These are phyloP conservation scores for Ericerus pela DNA, from an alignment of 1,140 invertebrate genomes.

Conservation along the genomic window DNA sequence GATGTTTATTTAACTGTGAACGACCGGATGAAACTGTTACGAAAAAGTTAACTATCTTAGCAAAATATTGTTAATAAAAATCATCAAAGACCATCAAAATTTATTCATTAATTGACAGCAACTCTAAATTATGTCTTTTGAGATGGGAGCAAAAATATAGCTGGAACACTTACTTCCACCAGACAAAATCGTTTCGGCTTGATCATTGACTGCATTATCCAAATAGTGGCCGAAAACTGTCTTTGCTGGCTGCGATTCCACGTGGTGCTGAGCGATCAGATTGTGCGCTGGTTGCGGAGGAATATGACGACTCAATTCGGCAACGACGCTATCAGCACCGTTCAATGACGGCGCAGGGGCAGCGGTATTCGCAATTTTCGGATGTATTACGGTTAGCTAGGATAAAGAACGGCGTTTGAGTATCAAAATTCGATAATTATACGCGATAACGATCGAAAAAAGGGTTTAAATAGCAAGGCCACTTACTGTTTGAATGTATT, in stretches of 20 bases:
- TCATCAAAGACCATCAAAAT: no score
- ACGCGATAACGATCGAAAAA: not conserved
- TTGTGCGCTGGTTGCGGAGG: slow-evolving; percentile 37
- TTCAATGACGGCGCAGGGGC: slow-evolving; percentile 1
- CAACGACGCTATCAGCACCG: not conserved
- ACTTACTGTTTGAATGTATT: slow-evolving; percentile 79
- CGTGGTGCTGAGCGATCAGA: slow-evolving; percentile 42
- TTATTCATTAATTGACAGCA: no score
- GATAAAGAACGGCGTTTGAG: slow-evolving; percentile 19
- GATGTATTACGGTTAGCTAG: slow-evolving; percentile 63
- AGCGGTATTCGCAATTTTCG: slow-evolving; percentile 33
- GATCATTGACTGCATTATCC: slow-evolving; percentile 24
- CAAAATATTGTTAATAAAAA: no score
- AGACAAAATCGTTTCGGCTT: slow-evolving; percentile 26
- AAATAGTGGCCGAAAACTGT: slow-evolving; percentile 31
- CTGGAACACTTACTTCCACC: slow-evolving; percentile 28
- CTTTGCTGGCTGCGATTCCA: slow-evolving; percentile 35
- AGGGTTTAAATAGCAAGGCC: not conserved
- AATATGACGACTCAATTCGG: slow-evolving; percentile 14
- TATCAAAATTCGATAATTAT: not conserved
- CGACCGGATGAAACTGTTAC: no score
- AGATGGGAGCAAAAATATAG: no score
- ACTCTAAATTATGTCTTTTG: no score
- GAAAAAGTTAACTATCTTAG: no score
- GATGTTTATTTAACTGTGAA: no score